phyloP scores from a whole-genome alignment of 2,113 vertebrate species.

The Odocoileus virginianus region DNA sequence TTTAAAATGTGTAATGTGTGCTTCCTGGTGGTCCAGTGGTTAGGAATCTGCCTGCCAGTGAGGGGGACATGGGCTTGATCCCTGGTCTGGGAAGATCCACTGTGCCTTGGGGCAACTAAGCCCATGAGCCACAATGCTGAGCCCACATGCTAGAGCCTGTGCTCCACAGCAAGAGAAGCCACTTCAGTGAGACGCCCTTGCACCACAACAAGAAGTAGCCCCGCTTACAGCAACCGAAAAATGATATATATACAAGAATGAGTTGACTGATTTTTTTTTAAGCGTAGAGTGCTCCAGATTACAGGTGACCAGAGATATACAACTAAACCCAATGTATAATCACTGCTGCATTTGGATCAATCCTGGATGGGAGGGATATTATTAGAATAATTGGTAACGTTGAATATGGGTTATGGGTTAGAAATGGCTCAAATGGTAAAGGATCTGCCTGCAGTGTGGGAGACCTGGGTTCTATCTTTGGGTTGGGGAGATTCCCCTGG shows the following conservation, averaged over 20 bases:
- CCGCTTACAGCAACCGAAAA: background rate
- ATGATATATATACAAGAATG: background rate
- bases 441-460: background rate
- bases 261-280: background rate
- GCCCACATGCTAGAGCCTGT: too few species aligned
- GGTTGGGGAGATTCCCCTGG: background rate
- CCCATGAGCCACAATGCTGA: background rate
- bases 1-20: background rate
- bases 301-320: background rate
- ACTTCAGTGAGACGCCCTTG: background rate
- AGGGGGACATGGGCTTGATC: background rate
- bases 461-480: background rate
- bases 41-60: background rate
- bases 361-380: background rate
- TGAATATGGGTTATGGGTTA: background rate
- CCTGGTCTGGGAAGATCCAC: background rate
- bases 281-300: background rate
- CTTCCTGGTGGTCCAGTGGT: background rate
- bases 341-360: background rate
- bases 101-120: background rate
- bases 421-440: background rate
- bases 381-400: background rate
- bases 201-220: background rate
- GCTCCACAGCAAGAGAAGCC: background rate
- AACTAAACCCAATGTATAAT: background rate